These are phyloP conservation scores for Coregonus ussuriensis DNA, from an alignment of 2,797 vertebrate species.

Conservation along the genomic window DNA sequence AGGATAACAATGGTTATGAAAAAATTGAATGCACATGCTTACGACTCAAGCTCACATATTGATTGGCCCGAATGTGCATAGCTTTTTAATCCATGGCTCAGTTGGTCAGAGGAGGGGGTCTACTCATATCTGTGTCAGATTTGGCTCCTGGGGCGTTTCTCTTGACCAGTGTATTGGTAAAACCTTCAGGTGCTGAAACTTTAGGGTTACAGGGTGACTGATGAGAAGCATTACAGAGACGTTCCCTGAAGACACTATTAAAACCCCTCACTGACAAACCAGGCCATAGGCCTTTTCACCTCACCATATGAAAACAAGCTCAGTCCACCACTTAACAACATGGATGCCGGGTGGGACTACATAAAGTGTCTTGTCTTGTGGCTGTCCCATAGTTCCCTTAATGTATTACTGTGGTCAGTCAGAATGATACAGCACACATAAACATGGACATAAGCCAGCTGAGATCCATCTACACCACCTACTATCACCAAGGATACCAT, in stretches of 20 bases:
- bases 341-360: neutral
- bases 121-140: neutral
- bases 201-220: neutral
- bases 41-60: slow-evolving; percentile 33
- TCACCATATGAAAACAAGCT: neutral
- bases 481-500: neutral
- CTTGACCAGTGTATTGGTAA: neutral
- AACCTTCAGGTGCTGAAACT: neutral
- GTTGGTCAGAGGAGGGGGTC: neutral
- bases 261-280: neutral
- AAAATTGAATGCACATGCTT: slow-evolving; percentile 21
- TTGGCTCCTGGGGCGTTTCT: neutral
- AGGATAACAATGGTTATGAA: neutral
- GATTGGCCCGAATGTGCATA: slow-evolving; percentile 18
- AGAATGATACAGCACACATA: neutral
- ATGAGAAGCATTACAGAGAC: neutral
- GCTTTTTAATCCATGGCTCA: neutral
- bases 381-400: neutral
- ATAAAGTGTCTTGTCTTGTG: neutral
- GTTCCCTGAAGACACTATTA: neutral
- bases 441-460: neutral
- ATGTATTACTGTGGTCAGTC: neutral
- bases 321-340: neutral
- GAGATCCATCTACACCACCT: neutral
- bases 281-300: neutral